Conservation (phyloP, 2,113 vertebrate species). For the Podiceps cristatus region DNA sequence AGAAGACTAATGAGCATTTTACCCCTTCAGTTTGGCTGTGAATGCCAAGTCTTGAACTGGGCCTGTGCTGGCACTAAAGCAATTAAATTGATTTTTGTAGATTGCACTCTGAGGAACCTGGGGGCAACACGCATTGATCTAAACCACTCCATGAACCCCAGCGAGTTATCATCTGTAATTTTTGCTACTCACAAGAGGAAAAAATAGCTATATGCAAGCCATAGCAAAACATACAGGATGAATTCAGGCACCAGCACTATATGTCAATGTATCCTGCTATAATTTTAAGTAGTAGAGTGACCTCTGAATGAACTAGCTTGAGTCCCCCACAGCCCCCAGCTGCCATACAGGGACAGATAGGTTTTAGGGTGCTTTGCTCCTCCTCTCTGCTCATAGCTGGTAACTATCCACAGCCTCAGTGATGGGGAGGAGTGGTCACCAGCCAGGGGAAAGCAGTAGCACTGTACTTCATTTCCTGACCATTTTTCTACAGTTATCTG, state of each 20-base stretch:
- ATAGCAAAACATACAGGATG: neutral
- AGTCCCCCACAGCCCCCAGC: neutral
- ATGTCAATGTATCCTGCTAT: neutral
- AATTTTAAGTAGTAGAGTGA: neutral
- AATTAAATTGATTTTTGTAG: neutral
- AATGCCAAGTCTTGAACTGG: neutral
- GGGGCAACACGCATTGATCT: neutral
- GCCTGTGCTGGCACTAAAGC: neutral
- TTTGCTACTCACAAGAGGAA: neutral
- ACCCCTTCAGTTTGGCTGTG: neutral
- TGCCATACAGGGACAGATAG: neutral
- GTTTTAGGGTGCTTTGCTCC: neutral
- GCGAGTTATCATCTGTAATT: neutral
- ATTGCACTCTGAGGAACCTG: neutral
- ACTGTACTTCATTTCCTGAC: neutral
- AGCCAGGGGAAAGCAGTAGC: neutral
- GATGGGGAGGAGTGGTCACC: neutral
- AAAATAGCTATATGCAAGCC: neutral
- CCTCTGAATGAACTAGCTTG: neutral
- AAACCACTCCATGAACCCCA: neutral
- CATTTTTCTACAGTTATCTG: neutral
- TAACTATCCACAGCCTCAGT: neutral
- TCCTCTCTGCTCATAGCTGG: neutral
- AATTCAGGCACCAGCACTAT: neutral
- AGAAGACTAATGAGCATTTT: neutral